Base-by-base conservation (phyloP, 2,797 vertebrate species). In the Sarcoramphus papa region DNA sequence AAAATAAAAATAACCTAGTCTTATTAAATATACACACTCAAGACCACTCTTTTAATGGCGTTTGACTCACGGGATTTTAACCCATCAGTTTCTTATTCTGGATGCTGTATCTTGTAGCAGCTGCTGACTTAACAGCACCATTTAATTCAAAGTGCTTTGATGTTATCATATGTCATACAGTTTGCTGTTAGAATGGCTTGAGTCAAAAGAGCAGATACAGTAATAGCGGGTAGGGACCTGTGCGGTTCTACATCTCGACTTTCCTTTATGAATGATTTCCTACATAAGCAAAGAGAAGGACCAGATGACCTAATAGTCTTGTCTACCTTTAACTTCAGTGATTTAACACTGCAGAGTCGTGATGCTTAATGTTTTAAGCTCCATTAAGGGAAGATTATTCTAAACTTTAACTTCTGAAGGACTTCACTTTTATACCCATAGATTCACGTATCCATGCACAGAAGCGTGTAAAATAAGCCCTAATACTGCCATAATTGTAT, bases 321-420 rank as follows among this genome's bases (percentile, higher is more conserved):
- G 70, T 72, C 88, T 79, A 10, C 53, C 47, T 87, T 75, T 88
- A 91, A 63, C 50, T 74, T 85, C 41, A 57, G 21, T 78, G 74
- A 89, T 92, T 82, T 89, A 89, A 62, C 45, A 59, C 35, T 77
- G 51, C 75, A 77, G 41, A 88, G 77, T 88, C 59, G 31, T 54
- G 47, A 65, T 65, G 60, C 88, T 65, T 94, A 86, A 92, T 89
- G 65, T 89, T 91, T 96, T 70, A 80, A 89, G 77, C 60, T 79
- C 82, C 81, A 81, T 96, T 91, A 94, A 81, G 41, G 65, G 56
- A 81, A 93, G 68, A 87, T 89, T 89, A 77, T 89, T 77, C 60
- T 84, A 77, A 95, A 92, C n/a, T 72, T 88, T 75, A 69, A 54
- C 35, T 92, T 95, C 51, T 50, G 73, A 77, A 85, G 72, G 81